These are phyloP conservation scores for Choloepus didactylus DNA, from an alignment of 2,797 vertebrate species.

Conservation along the genomic window DNA sequence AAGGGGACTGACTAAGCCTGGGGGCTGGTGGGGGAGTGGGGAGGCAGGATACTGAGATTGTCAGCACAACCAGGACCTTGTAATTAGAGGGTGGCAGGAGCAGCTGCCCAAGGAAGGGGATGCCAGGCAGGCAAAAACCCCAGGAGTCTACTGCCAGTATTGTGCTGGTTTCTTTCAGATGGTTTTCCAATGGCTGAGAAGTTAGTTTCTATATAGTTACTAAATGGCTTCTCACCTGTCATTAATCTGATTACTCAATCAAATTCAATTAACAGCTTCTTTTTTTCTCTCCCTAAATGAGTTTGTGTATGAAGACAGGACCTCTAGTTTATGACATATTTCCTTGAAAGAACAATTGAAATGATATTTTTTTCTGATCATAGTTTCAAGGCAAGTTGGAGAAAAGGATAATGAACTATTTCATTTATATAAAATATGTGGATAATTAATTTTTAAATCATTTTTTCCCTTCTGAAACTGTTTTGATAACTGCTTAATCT, in stretches of 20 bases:
- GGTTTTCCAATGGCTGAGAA: slow-evolving; percentile 46
- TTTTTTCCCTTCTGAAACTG: not conserved
- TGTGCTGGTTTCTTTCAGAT: not conserved
- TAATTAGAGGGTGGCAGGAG: not conserved
- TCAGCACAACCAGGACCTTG: not conserved
- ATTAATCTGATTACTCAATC: slow-evolving; percentile 67
- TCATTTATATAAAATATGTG: slow-evolving; percentile 10
- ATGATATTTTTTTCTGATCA: slow-evolving; percentile 4
- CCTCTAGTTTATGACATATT: not conserved
- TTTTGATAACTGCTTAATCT: not conserved
- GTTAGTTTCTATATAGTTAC: slow-evolving; percentile 28
- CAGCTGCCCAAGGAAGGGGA: not conserved
- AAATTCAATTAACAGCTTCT: slow-evolving; percentile 43
- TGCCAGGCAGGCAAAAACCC: not conserved
- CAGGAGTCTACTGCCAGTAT: not conserved
- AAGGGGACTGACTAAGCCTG: not conserved
- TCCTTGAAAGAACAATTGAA: slow-evolving; percentile 44
- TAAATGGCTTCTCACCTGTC: slow-evolving; percentile 56
- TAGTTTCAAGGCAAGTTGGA: slow-evolving; percentile 38
- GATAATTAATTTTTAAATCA: not conserved
- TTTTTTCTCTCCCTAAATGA: slow-evolving; percentile 18
- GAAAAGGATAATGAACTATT: slow-evolving; percentile 28
- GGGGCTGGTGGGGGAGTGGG: not conserved
- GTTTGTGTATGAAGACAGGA: slow-evolving; percentile 15
- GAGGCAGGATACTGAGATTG: not conserved